Conservation (phyloP, 2,113 vertebrate species). For the Dipodomys ordii region DNA sequence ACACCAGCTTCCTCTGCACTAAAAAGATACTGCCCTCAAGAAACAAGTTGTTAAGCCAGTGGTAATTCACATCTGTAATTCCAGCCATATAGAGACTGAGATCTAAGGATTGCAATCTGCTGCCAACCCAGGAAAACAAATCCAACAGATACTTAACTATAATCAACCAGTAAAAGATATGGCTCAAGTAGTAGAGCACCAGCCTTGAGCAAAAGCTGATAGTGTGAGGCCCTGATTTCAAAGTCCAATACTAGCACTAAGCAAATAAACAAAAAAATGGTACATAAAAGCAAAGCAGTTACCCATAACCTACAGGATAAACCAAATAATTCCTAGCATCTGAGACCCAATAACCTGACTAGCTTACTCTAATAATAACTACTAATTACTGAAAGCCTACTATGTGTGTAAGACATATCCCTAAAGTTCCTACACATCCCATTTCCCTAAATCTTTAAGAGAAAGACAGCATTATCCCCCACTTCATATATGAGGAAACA, state of each 20-base stretch:
- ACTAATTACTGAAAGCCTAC: not conserved
- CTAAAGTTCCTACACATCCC: not conserved
- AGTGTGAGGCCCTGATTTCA: no score
- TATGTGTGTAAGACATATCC: not conserved
- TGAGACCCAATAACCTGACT: not conserved
- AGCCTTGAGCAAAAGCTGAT: no score
- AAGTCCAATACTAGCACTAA: no score
- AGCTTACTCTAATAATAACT: not conserved
- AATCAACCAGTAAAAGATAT: no score
- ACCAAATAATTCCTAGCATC: slow-evolving; percentile 11
- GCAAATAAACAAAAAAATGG: no score
- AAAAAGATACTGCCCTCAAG: not conserved
- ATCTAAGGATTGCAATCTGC: no score
- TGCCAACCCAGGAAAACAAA: no score
- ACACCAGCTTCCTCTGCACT: not conserved
- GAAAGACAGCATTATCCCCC: not conserved
- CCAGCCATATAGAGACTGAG: no score
- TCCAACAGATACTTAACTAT: no score
- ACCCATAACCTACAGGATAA: not conserved
- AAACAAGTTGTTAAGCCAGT: not conserved
- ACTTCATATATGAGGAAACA: not conserved
- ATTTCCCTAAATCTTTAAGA: not conserved
- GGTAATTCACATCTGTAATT: no score
- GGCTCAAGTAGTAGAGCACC: no score
- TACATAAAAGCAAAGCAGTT: not conserved